Conservation (phyloP, 2,888 invertebrate species). For the Dicranocentrus wangi region DNA sequence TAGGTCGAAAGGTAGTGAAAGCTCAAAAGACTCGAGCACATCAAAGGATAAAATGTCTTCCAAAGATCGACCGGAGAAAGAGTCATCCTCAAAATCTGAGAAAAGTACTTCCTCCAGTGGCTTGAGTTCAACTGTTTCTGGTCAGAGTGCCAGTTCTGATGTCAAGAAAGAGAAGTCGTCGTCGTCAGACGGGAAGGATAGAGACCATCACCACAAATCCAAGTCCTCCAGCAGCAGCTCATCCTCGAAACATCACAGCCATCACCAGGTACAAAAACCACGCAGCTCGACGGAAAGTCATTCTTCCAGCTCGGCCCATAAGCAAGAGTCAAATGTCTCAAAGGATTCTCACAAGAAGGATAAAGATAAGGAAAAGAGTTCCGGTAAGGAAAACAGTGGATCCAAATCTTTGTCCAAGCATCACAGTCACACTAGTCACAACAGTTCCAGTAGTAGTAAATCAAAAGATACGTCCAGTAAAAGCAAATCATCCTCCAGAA, state of each 20-base stretch:
- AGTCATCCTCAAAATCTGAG: constrained; percentile 4
- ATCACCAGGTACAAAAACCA: constrained; percentile 71
- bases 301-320: constrained; percentile 59
- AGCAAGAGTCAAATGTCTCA: constrained; percentile 57
- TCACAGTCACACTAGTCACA: constrained; percentile 54
- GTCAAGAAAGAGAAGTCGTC: constrained; percentile 62
- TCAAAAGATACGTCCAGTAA: constrained; percentile 46
- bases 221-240: constrained; percentile 59
- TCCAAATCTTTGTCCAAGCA: constrained; percentile 39
- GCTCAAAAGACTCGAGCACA: constrained; percentile 26
- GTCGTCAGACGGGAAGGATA: constrained; percentile 61
- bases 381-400: constrained; percentile 61
- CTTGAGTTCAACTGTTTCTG: constrained; percentile 1
- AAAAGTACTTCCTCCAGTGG: constrained; percentile 20
- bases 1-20: constrained; percentile 56
- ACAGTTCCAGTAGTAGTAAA: constrained; percentile 45
- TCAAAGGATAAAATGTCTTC: constrained; percentile 50
- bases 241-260: constrained; percentile 62
- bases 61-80: constrained; percentile 54
- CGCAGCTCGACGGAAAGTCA: constrained; percentile 69
- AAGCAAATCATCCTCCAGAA: constrained; percentile 50
- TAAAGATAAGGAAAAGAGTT: constrained; percentile 70
- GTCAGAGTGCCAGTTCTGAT: constrained; percentile 59
- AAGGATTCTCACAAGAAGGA: constrained; percentile 54
- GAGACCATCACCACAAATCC: constrained; percentile 71